Evolutionary conservation across 2,113 vertebrate genomes (phyloP).

Genomic region (Acinonyx jubatus): DNA sequence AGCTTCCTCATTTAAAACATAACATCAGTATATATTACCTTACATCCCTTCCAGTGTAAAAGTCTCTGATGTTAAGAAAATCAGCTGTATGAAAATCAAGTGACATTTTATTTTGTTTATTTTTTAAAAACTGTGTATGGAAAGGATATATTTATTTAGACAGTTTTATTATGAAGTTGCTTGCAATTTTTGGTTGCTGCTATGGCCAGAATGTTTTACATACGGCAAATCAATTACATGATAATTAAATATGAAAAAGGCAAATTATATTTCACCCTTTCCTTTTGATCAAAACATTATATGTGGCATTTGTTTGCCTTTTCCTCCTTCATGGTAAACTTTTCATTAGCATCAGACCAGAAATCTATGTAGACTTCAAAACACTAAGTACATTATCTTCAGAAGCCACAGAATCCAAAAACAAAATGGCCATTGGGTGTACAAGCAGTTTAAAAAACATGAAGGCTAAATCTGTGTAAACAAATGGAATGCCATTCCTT

Average conservation of each 20-base stretch:
- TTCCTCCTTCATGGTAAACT: slow-evolving; percentile 8
- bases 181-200: neutral
- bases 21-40: neutral
- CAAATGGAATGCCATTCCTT: neutral
- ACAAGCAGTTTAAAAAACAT: neutral
- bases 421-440: neutral
- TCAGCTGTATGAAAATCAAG: neutral
- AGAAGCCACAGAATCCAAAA: neutral
- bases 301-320: neutral
- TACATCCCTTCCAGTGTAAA: neutral
- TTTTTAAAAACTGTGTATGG: neutral
- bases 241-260: slow-evolving; percentile 22
- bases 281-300: neutral
- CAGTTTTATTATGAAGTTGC: neutral
- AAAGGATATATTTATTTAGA: neutral
- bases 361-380: slow-evolving; percentile 48
- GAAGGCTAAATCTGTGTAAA: neutral
- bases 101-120: neutral
- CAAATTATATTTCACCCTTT: slow-evolving; percentile 25
- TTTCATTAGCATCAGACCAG: neutral
- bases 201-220: slow-evolving; percentile 43
- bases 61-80: neutral
- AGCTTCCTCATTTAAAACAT: neutral
- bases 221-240: slow-evolving; percentile 7
- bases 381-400: neutral